Conservation (phyloP, 2,888 invertebrate species). For the Steinernema carpocapsae region DNA sequence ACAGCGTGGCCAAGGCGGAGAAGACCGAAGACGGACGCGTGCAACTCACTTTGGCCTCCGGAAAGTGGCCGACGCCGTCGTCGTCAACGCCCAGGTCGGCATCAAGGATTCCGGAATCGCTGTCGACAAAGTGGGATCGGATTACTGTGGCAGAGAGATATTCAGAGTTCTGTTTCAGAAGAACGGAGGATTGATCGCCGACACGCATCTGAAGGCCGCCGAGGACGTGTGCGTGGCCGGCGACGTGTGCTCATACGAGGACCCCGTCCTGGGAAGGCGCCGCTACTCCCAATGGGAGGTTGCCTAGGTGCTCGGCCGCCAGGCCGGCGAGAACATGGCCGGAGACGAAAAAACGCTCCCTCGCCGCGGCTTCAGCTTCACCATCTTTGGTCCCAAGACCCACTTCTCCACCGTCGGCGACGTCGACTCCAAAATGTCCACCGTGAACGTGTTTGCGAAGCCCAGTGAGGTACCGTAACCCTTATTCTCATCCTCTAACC, state of each 20-base stretch:
- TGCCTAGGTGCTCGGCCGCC: conserved; percentile 90
- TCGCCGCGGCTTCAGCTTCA: conserved; percentile 97
- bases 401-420: conserved; percentile 93
- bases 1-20: conserved; percentile 29
- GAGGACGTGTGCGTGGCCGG: conserved; percentile 76
- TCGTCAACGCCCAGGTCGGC: conserved; percentile 81
- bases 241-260: conserved; percentile 90
- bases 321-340: conserved; percentile 96
- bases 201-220: conserved; percentile 86
- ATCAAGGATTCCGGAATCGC: conserved; percentile 76
- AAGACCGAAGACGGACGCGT: conserved; percentile 73
- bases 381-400: conserved; percentile 87
- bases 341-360: conserved; percentile 80
- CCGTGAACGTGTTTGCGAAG: conserved; percentile 84
- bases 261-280: conserved; percentile 82
- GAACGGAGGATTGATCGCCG: conserved; percentile 86
- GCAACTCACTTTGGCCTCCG: conserved; percentile 37
- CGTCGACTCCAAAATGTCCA: conserved; percentile 83
- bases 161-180: conserved; percentile 52
- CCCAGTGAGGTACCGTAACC: conserved; percentile 57
- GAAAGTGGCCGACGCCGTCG: conserved; percentile 76
- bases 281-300: conserved; percentile 96
- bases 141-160: too few species aligned
- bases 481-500: background rate
- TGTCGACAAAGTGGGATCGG: too few species aligned